These are phyloP conservation scores for Polypterus bichir DNA, from an alignment of 2,113 vertebrate species.

Conservation along the genomic window DNA sequence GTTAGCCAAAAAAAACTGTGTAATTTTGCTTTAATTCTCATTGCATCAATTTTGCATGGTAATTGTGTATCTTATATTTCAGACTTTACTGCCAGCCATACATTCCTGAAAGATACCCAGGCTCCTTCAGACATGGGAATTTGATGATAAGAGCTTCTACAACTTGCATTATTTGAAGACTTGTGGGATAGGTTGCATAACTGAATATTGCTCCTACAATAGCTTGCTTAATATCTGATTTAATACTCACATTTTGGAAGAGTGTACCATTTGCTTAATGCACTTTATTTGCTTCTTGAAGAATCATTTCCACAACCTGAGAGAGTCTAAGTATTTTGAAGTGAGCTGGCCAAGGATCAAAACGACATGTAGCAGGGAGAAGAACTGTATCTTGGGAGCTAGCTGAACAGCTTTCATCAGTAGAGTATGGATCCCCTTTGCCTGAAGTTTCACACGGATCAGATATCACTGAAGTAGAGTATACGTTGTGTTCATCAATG, in stretches of 20 bases:
- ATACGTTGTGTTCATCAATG: too few relatives aligned
- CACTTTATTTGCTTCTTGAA: conserved; percentile 14
- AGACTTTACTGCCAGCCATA: conserved; percentile 9
- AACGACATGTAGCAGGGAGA: background rate
- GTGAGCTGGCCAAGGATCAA: conserved; percentile 13
- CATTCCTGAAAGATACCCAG: conserved; percentile 8
- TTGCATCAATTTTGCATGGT: conserved; percentile 3
- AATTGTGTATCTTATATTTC: conserved; percentile 8
- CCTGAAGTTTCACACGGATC: background rate
- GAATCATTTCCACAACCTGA: conserved; percentile 13
- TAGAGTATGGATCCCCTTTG: too few relatives aligned
- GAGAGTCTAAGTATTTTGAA: conserved; percentile 16
- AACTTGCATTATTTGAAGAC: conserved; percentile 11
- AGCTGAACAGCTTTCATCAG: too few relatives aligned
- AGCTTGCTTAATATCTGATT: conserved; percentile 11
- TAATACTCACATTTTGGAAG: conserved; percentile 3
- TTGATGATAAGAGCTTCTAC: conserved; percentile 14
- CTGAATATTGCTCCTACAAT: conserved; percentile 9
- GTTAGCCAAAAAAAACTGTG: too few relatives aligned
- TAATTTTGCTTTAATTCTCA: too few relatives aligned
- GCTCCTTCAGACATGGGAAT: conserved; percentile 17
- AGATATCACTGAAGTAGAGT: too few relatives aligned
- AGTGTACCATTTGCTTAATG: conserved; percentile 12
- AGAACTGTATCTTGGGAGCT: too few relatives aligned
- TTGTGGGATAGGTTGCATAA: conserved; percentile 15